These are phyloP conservation scores for Euphysa ruthae DNA, from an alignment of 30 jellyfish, hydroid and myxozoan genomes.

Conservation along the genomic window DNA sequence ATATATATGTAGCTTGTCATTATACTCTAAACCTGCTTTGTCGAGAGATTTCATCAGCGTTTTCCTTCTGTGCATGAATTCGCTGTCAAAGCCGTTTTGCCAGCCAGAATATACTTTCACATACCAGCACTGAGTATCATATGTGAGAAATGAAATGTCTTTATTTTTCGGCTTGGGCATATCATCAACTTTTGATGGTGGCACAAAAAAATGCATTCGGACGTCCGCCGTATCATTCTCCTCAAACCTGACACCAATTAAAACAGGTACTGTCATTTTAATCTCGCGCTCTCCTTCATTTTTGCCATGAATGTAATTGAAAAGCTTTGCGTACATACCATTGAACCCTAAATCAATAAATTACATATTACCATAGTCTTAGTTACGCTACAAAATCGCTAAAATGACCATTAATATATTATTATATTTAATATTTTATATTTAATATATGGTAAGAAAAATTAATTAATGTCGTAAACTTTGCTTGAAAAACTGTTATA, in stretches of 20 bases:
- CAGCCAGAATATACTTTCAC: conserved; percentile 39
- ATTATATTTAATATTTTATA: no score
- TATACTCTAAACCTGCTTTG: conserved; percentile 29
- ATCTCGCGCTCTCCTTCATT: conserved; percentile 9
- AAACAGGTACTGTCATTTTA: conserved; percentile 49
- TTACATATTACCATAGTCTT: no score
- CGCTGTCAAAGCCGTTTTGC: neutral
- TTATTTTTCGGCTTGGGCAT: conserved; percentile 30
- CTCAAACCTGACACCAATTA: conserved; percentile 1
- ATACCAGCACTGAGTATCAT: conserved; percentile 27
- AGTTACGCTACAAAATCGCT: no score
- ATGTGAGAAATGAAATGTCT: neutral
- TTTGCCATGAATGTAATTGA: conserved; percentile 30
- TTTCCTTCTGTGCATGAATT: neutral
- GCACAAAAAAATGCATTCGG: conserved; percentile 48
- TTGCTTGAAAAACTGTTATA: no score
- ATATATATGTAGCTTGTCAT: neutral
- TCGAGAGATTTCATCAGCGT: conserved; percentile 25
- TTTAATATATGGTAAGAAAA: no score
- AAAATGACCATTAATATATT: no score
- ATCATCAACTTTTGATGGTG: conserved; percentile 8
- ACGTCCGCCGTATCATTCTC: neutral
- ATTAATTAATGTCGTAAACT: no score
- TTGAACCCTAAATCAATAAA: no score
- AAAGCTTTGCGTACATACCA: conserved; percentile 29